A percentile compares a stretch with the other conserved stretches of the same genome.
Evolutionary conservation across 1,140 invertebrate genomes (phyloP).

Genomic region (Drosophila novamexicana): DNA sequence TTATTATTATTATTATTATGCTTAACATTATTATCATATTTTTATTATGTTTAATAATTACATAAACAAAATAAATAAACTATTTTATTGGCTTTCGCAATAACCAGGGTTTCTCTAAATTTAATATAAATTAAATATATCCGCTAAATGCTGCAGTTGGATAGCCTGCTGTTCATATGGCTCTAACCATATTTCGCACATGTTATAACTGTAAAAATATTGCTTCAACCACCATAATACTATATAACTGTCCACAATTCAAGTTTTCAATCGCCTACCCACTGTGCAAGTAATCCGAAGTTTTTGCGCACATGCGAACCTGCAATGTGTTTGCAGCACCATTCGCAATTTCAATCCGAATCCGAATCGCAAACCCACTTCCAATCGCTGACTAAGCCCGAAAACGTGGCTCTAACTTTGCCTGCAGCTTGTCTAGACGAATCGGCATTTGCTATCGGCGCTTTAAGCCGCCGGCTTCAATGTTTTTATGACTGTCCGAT

Average conservation of each 20-base stretch:
- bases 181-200: background rate
- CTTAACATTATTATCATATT: no score
- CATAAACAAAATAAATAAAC: no score
- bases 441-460: constrained; percentile 27
- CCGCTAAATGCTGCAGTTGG: background rate
- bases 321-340: background rate
- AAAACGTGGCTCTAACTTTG: constrained; percentile 1
- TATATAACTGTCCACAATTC: background rate
- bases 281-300: constrained; percentile 18
- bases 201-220: background rate
- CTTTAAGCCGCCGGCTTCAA: background rate
- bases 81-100: background rate
- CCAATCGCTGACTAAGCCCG: constrained; percentile 17
- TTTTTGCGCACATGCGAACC: background rate
- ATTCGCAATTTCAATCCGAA: background rate
- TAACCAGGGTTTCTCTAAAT: background rate
- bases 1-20: no score
- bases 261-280: constrained; percentile 6
- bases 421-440: constrained; percentile 27
- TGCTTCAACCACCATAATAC: background rate
- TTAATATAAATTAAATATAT: background rate
- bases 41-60: no score
- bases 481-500: constrained; percentile 14
- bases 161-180: background rate
- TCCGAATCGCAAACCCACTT: constrained; percentile 3